Evolutionary conservation across 2,113 vertebrate species (phyloP).

Genomic region (Fulica atra): DNA sequence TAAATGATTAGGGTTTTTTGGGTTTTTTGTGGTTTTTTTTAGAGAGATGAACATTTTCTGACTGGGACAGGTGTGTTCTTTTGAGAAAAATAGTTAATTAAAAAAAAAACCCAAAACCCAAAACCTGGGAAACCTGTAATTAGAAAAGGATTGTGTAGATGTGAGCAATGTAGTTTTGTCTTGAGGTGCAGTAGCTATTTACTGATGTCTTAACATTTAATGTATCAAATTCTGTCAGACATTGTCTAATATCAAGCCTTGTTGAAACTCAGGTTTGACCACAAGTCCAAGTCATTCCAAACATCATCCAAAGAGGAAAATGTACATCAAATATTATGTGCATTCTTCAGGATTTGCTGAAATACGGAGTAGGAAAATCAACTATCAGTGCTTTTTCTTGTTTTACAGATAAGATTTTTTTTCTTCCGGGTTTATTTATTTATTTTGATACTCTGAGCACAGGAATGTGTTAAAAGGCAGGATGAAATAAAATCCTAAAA

Average conservation of each 20-base stretch:
- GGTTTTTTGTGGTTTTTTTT: too few species aligned
- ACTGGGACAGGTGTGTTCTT: not conserved
- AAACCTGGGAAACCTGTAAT: not conserved
- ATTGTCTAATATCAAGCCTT: not conserved
- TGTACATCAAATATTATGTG: not conserved
- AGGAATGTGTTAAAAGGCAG: slow-evolving; percentile 40
- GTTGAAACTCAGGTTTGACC: not conserved
- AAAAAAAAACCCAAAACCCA: not conserved
- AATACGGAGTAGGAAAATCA: not conserved
- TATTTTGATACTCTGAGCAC: not conserved
- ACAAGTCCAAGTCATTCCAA: not conserved
- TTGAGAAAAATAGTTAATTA: not conserved
- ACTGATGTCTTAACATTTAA: not conserved
- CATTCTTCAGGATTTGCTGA: not conserved
- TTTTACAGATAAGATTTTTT: not conserved
- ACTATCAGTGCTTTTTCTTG: not conserved
- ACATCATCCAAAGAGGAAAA: not conserved
- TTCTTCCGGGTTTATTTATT: not conserved
- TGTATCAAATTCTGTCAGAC: not conserved
- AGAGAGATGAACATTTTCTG: not conserved
- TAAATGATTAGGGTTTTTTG: not conserved
- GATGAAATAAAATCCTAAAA: slow-evolving; percentile 41
- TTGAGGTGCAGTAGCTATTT: not conserved
- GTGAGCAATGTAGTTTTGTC: not conserved
- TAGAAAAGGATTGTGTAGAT: not conserved